Evolutionary conservation across 2,113 vertebrate genomes (phyloP).

Genomic region (Vidua chalybeata): DNA sequence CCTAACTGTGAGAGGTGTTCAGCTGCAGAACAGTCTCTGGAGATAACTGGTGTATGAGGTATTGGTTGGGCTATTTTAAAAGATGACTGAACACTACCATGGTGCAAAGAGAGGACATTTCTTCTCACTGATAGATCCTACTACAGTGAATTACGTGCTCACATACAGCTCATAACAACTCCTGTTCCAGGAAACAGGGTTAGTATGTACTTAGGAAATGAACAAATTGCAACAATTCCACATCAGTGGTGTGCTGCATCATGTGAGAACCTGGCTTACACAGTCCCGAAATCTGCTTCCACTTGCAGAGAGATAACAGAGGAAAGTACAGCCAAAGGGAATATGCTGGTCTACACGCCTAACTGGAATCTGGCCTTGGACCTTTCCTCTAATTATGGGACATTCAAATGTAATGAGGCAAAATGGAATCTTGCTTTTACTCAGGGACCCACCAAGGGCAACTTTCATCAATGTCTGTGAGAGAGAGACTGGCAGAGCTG

Average conservation of each 20-base stretch:
- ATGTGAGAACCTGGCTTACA: slow-evolving; percentile 45
- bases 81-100: background rate
- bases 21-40: slow-evolving; percentile 1
- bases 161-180: background rate
- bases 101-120: background rate
- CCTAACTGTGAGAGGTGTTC: background rate
- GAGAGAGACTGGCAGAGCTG: background rate
- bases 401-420: slow-evolving; percentile 5
- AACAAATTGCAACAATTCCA: slow-evolving; percentile 41
- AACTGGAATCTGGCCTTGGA: slow-evolving; percentile 12
- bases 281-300: slow-evolving; percentile 35
- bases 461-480: background rate
- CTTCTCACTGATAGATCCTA: background rate
- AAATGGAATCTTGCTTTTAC: slow-evolving; percentile 3
- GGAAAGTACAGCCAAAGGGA: slow-evolving; percentile 47
- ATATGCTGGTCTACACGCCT: background rate
- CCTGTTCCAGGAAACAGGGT: slow-evolving; percentile 45
- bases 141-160: slow-evolving; percentile 11
- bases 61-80: slow-evolving; percentile 40
- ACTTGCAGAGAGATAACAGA: slow-evolving; percentile 45
- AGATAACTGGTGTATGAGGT: slow-evolving; percentile 2
- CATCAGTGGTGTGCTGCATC: slow-evolving; percentile 10
- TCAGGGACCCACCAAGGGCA: background rate
- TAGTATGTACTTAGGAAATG: background rate
- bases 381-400: background rate